Conservation (phyloP, 2,888 invertebrate species). For the Anarsia innoxiella region DNA sequence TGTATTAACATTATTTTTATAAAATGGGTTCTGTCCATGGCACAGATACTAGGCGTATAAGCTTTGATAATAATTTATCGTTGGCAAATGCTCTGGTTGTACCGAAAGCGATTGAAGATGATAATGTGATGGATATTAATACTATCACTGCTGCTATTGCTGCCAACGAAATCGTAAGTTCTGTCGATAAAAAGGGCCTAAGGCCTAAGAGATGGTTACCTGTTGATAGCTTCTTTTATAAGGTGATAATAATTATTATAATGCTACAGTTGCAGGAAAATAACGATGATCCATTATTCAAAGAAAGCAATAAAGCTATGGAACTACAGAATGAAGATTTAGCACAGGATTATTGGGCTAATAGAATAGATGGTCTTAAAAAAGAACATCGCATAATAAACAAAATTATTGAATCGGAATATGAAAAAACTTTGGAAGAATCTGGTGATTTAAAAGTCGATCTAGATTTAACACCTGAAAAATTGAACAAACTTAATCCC, state of each 20-base stretch:
- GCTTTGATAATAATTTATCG: slow-evolving; percentile 14
- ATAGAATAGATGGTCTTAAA: slow-evolving; percentile 52
- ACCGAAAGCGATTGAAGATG: slow-evolving; percentile 15
- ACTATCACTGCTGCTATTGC: slow-evolving; percentile 40
- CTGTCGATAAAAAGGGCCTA: too few relatives aligned
- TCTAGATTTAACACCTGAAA: slow-evolving; percentile 39
- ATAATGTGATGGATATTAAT: slow-evolving; percentile 34
- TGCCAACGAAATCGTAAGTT: too few relatives aligned
- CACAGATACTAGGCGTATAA: slow-evolving; percentile 12
- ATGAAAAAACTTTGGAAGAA: slow-evolving; percentile 49
- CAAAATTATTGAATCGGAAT: slow-evolving; percentile 57
- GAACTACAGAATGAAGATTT: slow-evolving; percentile 31
- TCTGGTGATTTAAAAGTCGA: slow-evolving; percentile 38
- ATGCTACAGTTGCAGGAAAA: slow-evolving; percentile 42
- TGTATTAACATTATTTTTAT: too few relatives aligned
- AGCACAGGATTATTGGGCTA: slow-evolving; percentile 53
- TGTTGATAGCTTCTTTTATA: too few relatives aligned
- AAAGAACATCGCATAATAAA: slow-evolving; percentile 59
- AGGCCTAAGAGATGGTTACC: too few relatives aligned
- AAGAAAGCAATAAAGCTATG: slow-evolving; percentile 27
- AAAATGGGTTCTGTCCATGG: slow-evolving; percentile 6
- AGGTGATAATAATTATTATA: too few relatives aligned
- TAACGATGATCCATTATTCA: slow-evolving; percentile 30
- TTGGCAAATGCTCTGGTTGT: slow-evolving; percentile 4
- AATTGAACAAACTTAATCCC: slow-evolving; percentile 49